Percentiles rank a stretch among this genome's conserved stretches.
Conservation (phyloP, 2,888 invertebrate species). For the Meliscaeva auricollis region DNA sequence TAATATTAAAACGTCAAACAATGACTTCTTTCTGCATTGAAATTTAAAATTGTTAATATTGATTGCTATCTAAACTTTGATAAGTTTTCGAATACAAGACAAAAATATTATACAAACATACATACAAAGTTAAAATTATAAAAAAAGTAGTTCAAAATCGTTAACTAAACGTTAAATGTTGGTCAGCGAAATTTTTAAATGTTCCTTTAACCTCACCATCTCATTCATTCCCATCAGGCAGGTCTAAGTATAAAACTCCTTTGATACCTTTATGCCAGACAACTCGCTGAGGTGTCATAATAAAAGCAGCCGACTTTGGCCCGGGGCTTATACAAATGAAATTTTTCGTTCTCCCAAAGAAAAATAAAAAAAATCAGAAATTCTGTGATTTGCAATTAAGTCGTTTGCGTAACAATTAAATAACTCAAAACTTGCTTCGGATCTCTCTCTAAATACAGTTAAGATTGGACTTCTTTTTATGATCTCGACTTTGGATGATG, state of each 20-base stretch:
- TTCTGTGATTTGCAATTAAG: slow-evolving; percentile 80
- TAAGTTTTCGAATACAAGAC: too few species aligned
- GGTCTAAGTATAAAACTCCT: not conserved
- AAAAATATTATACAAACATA: too few species aligned
- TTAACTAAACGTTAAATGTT: not conserved
- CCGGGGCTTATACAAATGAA: slow-evolving; percentile 66
- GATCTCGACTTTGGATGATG: slow-evolving; percentile 39
- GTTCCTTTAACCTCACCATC: not conserved
- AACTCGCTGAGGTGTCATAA: slow-evolving; percentile 73
- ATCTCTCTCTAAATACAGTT: slow-evolving; percentile 35
- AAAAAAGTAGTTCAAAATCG: slow-evolving; percentile 2
- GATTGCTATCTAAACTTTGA: too few species aligned
- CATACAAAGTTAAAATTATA: not conserved
- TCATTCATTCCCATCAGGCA: not conserved
- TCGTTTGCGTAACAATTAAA: slow-evolving; percentile 84
- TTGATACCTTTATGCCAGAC: slow-evolving; percentile 16
- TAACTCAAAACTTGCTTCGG: slow-evolving; percentile 78
- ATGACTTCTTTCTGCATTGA: too few species aligned
- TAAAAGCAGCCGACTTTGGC: slow-evolving; percentile 73
- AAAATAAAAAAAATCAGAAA: slow-evolving; percentile 17
- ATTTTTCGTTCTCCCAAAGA: slow-evolving; percentile 61
- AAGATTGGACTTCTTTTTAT: slow-evolving; percentile 62
- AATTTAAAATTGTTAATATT: too few species aligned
- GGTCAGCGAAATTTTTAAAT: not conserved
- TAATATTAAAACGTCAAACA: too few species aligned